Base-by-base conservation (phyloP, 2,113 vertebrate species). In the Rutilus rutilus region DNA sequence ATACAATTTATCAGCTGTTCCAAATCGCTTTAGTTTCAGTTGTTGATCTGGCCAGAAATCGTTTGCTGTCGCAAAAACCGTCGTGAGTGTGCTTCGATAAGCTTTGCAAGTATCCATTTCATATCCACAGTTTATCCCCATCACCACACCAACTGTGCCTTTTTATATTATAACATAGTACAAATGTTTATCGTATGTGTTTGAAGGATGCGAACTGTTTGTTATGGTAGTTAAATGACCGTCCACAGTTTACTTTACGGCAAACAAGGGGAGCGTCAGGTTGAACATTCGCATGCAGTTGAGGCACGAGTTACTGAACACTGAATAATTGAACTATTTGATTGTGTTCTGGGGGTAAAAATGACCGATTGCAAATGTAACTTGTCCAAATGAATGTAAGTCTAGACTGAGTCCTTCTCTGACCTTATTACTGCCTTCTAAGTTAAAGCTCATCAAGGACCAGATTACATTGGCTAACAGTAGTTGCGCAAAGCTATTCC, bases 1-100 rank as follows among this genome's bases (percentile, higher is more conserved):
- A 67, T 19, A 67, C 30, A 36, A 33, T 21, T 4, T 2, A 39
- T 71, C 19, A 39, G 33, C 65, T 36, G 30, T 21, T 39, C 9
- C 19, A 39, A 39, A 71, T 39, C 8, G 19, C 19, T 36, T 39
- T 42, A 1, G 9, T 47, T 33, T 69, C 30, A 57, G 30, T n/a
- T 45, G 1, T 75, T 84, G 1, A 74, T 54, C n/a, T 42, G 84
- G 57, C 87, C 87, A 42, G 27, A 67, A 71, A 90, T 83, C 6
- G 2, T 17, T 73, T 78, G 4, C 65, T 79, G 88, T 90, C 90
- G 91, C 47, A 81, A 89, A 88, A 11, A 33, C 71, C 88, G 91
- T 88, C 84, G 91, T 78, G 45, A 91, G 88, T 42, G 5, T 83
- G 33, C 21, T 59, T 78, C 19, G 52, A 33, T 78, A 8, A 57